Conservation (phyloP, 2,797 vertebrate species). For the Spondyliosoma cantharus region DNA sequence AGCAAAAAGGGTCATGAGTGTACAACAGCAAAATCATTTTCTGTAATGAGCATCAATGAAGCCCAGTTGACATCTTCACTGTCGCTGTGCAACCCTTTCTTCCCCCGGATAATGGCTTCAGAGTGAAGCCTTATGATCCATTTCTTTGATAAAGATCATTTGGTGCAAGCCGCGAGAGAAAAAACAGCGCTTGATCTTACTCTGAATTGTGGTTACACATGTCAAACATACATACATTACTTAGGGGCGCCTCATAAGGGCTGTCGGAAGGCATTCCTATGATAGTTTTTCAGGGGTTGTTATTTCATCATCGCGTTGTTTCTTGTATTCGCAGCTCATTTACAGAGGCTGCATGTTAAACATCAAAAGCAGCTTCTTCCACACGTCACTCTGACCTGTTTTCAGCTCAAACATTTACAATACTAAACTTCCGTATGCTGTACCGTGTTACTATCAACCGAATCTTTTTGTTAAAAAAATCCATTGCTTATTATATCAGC, state of each 20-base stretch:
- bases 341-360: conserved; percentile 3
- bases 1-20: conserved; percentile 35
- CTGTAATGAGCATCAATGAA: conserved; percentile 61
- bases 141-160: conserved; percentile 63
- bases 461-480: neutral
- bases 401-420: neutral
- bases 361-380: conserved; percentile 11
- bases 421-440: neutral
- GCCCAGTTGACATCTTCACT: conserved; percentile 55
- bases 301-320: conserved; percentile 63
- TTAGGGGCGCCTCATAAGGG: conserved; percentile 22
- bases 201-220: conserved; percentile 41
- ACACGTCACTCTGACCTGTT: neutral
- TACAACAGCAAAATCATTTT: conserved; percentile 59
- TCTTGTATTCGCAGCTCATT: conserved; percentile 15
- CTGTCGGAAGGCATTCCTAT: conserved; percentile 44
- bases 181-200: conserved; percentile 56
- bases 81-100: conserved; percentile 41
- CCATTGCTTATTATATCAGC: neutral
- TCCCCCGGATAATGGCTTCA: conserved; percentile 47
- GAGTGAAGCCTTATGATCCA: conserved; percentile 48
- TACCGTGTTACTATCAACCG: neutral
- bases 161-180: conserved; percentile 35
- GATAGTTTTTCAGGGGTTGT: conserved; percentile 20
- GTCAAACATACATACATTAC: conserved; percentile 56